phyloP scores from a whole-genome alignment of 1,140 invertebrate species.

The Papilio glaucus region DNA sequence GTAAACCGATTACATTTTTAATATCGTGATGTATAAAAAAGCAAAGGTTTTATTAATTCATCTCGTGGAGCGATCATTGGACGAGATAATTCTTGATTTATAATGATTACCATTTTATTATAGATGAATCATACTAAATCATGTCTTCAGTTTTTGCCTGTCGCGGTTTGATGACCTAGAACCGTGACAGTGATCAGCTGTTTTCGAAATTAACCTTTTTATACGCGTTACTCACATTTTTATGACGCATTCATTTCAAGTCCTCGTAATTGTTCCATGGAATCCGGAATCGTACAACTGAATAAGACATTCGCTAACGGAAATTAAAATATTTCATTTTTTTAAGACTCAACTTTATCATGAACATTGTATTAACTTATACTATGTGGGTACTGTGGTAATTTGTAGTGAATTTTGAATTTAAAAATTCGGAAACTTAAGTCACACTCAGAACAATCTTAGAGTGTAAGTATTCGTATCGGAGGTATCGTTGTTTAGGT shows the following conservation, averaged over 20 bases:
- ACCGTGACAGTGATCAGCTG: slow-evolving; percentile 33
- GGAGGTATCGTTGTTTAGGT: no score
- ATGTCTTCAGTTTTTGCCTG: slow-evolving; percentile 57
- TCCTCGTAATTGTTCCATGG: slow-evolving; percentile 26
- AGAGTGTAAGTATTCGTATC: no score
- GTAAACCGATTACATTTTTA: not conserved
- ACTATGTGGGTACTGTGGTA: no score
- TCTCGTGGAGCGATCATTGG: slow-evolving; percentile 58
- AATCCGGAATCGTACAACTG: slow-evolving; percentile 27
- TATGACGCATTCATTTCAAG: slow-evolving; percentile 35
- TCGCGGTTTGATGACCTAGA: slow-evolving; percentile 49
- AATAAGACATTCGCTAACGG: slow-evolving; percentile 20
- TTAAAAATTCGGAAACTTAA: no score
- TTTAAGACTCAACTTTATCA: slow-evolving; percentile 6
- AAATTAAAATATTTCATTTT: slow-evolving; percentile 30
- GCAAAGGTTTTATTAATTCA: slow-evolving; percentile 57
- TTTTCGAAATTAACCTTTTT: slow-evolving; percentile 30
- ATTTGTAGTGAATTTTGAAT: no score
- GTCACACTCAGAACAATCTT: no score
- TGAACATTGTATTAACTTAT: no score
- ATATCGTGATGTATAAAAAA: slow-evolving; percentile 53
- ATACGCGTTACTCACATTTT: slow-evolving; percentile 27
- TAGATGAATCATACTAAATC: slow-evolving; percentile 71
- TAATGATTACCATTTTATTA: slow-evolving; percentile 77
- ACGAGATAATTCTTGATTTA: slow-evolving; percentile 74